These are phyloP conservation scores for Oncopeltus fasciatus DNA, from an alignment of 1,140 invertebrate species.

Conservation along the genomic window DNA sequence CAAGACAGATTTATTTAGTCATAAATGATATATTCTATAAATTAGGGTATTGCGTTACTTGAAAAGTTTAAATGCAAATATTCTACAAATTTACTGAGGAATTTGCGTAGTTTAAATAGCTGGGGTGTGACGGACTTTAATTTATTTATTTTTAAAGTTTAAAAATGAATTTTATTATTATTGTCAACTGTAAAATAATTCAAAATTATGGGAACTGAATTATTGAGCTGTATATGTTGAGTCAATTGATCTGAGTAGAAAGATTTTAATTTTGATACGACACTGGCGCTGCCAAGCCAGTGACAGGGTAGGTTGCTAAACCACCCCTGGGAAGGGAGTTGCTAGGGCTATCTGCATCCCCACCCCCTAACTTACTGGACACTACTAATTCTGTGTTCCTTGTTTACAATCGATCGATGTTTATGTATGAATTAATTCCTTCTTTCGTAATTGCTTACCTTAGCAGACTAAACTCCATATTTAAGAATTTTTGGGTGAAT, in stretches of 20 bases:
- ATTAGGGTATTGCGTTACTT: background rate
- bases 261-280: too few relatives aligned
- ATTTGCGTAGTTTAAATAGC: background rate
- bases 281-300: background rate
- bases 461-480: too few relatives aligned
- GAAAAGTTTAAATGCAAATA: background rate
- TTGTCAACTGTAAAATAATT: too few relatives aligned
- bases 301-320: background rate
- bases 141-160: background rate
- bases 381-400: background rate
- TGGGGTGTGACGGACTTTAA: background rate
- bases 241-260: too few relatives aligned
- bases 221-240: too few relatives aligned
- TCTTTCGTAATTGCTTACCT: too few relatives aligned
- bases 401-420: slow-evolving; percentile 7
- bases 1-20: too few relatives aligned
- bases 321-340: background rate
- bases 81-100: background rate
- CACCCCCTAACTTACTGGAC: background rate
- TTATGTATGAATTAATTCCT: slow-evolving; percentile 1
- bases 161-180: background rate
- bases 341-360: too few relatives aligned
- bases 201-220: too few relatives aligned
- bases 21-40: too few relatives aligned
- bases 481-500: too few relatives aligned